Conservation (phyloP, 2,888 invertebrate species). For the Pollenia griseotomentosa region DNA sequence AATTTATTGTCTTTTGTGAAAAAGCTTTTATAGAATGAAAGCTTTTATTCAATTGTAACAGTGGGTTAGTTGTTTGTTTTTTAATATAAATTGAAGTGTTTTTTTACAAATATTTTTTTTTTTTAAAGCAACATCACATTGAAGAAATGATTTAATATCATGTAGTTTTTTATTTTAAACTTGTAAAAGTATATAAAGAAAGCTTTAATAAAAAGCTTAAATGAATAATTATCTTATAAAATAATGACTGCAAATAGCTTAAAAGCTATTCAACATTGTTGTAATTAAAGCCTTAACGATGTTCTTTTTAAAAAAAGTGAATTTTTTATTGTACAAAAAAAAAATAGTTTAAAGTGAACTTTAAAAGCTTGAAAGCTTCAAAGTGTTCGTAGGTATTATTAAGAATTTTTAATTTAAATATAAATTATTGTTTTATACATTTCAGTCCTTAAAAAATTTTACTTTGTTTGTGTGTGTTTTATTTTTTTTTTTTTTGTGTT, state of each 20-base stretch:
- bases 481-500: background rate
- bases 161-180: slow-evolving; percentile 41
- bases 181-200: slow-evolving; percentile 17
- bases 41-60: slow-evolving; percentile 49
- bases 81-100: slow-evolving; percentile 44
- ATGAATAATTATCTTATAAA: slow-evolving; percentile 58
- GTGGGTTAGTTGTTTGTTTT: slow-evolving; percentile 48
- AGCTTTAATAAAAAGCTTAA: slow-evolving; percentile 49
- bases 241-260: slow-evolving; percentile 66
- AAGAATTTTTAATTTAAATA: slow-evolving; percentile 24
- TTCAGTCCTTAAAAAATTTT: slow-evolving; percentile 59
- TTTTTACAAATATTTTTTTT: slow-evolving; percentile 45
- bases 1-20: slow-evolving; percentile 71
- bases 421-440: slow-evolving; percentile 48
- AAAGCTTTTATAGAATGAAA: slow-evolving; percentile 66
- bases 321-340: slow-evolving; percentile 13
- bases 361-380: slow-evolving; percentile 1
- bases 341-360: slow-evolving; percentile 18
- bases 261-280: slow-evolving; percentile 51
- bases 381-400: background rate
- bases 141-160: slow-evolving; percentile 71
- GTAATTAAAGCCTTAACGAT: slow-evolving; percentile 57
- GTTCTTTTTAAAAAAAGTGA: slow-evolving; percentile 4
- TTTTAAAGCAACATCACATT: slow-evolving; percentile 80
- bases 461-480: slow-evolving; percentile 22